Base-by-base conservation (phyloP, 2,888 invertebrate species). In the Ligdia adustata region DNA sequence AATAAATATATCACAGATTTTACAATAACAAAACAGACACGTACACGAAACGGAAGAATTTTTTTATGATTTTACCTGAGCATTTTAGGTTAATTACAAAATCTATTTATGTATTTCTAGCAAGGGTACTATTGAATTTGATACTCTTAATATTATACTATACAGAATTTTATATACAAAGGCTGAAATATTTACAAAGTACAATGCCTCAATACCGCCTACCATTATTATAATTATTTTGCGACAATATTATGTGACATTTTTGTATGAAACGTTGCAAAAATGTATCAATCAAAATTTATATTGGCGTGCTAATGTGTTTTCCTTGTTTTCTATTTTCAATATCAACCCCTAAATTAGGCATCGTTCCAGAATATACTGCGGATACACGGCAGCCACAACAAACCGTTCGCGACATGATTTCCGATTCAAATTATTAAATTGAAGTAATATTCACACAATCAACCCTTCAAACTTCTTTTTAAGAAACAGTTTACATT, bases 1-100 rank as follows among this genome's bases (percentile, higher is more conserved):
- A 83, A 85, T 89, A 90, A 87, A 89, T 90, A 89, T 90, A 90
- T 90, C 90, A 90, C 90, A 90, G 90, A 89, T 85, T 83, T 80
- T 87, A 90, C 86, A 88, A 83, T 80, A 86, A 77, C 64, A 59
- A 72, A 81, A 73, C 54, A 46, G 68, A 78, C 70, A 76, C 72
- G 72, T 65, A 70, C 64, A 74, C 60, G 54, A 55, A 62, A 57
- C 13, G 5, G 26, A 35, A 24, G 43, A 34, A 41, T 40, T 48
- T 42, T 38, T 31, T 48, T 22, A 20, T 38, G 28, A 43, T 40
- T 27, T 38, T 31, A 5, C 32, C 40, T 56, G 53, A 53, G 58
- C 56, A 44, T 52, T 45, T 49, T 43, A 48, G 28, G 39, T 57
- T 34, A 45, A 48, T 38, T 72, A 66, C 74, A 81, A 82, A 84